Evolutionary conservation across 2,797 vertebrate species (phyloP), one percentile per base, ranked within the genome.

Genomic region (Anguilla anguilla): DNA sequence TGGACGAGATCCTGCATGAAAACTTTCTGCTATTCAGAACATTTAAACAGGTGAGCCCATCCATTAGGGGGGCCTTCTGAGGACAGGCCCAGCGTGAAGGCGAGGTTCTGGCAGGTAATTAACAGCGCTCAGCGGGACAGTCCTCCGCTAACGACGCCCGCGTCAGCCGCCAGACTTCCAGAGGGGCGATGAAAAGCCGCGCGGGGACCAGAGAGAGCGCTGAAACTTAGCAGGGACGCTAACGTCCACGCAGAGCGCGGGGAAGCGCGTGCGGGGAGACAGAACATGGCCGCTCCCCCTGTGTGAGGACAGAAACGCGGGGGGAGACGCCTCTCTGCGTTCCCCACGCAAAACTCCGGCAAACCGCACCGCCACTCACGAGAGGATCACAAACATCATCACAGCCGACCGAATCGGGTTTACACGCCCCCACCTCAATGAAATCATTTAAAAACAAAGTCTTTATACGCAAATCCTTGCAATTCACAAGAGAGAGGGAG

Each of bases 401-500:
- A 74, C 69, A 35, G 3, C 69, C 69, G 2, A 10, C 69, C 11
- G 7, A 35, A 31, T 31, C 15, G 28, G 74, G 69, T 74, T 74
- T 74, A 74, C 69, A 31, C 1, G 11, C 11, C 28, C 69, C 69
- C 10, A 35, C 35, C 31, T 31, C 35, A 35, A 11, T 74, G 6
- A 74, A 74, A 74, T 74, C 1, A 74, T 69, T 28, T 28, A 69
- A 69, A n/a, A 69, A 69, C 25, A 69, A 2, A 69, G n/a, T 69
- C 67, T 28, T 7, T n/a, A 69, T 69, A 11, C 67, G 1, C 25
- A 28, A 9, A 28, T n/a, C 19, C n/a, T 28, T 28, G 5, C 10
- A 69, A n/a, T 69, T 69, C 67, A n/a, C 15, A 17, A 85, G 15
- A 2, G 89, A 87, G 90, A 55, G 89, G 90, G 69, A 6, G 86